Evolutionary conservation across 2,888 invertebrate species (phyloP).

Genomic region (Pegoplata infirma): DNA sequence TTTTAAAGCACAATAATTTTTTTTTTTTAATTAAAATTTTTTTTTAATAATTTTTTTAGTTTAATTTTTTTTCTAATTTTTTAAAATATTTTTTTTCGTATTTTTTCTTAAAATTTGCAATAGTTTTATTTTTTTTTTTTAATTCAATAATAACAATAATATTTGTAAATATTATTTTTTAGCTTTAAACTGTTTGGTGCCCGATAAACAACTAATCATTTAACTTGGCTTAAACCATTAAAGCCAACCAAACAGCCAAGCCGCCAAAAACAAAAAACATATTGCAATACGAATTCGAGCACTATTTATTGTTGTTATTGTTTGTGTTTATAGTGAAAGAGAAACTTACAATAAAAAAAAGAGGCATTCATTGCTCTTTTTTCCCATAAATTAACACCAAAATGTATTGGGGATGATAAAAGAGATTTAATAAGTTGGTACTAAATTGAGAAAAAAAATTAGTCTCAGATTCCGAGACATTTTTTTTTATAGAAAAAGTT

Average conservation of each 20-base stretch:
- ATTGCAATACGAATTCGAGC: conserved; percentile 48
- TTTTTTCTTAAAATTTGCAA: conserved; percentile 1
- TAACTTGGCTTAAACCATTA: conserved; percentile 58
- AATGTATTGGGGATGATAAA: background rate
- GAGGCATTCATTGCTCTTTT: conserved; percentile 31
- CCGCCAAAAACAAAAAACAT: conserved; percentile 33
- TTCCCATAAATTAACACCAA: conserved; percentile 11
- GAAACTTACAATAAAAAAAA: conserved; percentile 43
- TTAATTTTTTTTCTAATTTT: background rate
- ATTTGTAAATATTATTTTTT: background rate
- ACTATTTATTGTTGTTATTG: conserved; percentile 18
- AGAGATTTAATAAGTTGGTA: too few species aligned
- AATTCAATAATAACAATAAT: too few species aligned
- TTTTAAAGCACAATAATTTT: too few species aligned
- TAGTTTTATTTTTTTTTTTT: conserved; percentile 16
- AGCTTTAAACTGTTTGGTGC: conserved; percentile 44
- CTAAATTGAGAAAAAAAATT: too few species aligned
- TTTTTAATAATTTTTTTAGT: too few species aligned
- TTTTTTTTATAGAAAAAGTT: too few species aligned
- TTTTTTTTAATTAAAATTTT: too few species aligned
- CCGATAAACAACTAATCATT: conserved; percentile 47
- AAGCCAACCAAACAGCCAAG: conserved; percentile 19
- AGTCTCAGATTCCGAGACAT: too few species aligned
- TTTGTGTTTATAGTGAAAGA: conserved; percentile 48
- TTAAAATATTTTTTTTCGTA: background rate